phyloP scores from a whole-genome alignment of 2,797 vertebrate genomes.

The Rhyacichthys aspro region DNA sequence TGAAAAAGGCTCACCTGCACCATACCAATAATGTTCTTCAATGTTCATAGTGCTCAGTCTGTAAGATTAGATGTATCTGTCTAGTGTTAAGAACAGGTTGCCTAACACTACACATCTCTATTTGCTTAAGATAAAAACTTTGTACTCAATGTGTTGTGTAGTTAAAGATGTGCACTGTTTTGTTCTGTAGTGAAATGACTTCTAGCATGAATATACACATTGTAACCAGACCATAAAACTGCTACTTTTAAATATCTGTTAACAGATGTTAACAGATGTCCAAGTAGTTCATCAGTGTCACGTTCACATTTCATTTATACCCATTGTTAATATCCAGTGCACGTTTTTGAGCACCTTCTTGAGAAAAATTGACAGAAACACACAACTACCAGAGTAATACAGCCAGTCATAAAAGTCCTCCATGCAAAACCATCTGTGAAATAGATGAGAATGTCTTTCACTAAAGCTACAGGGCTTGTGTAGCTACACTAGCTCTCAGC shows the following conservation, averaged over 20 bases:
- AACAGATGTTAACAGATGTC: conserved; percentile 45
- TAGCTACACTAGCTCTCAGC: conserved; percentile 16
- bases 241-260: conserved; percentile 59
- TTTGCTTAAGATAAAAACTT: conserved; percentile 12
- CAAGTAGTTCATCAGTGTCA: conserved; percentile 63
- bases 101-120: conserved; percentile 14
- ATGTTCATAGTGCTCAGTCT: neutral
- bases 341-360: conserved; percentile 72
- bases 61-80: conserved; percentile 6
- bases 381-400: conserved; percentile 76
- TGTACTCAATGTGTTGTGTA: neutral
- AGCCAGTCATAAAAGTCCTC: conserved; percentile 47
- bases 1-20: conserved; percentile 38
- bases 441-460: conserved; percentile 52
- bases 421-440: conserved; percentile 58
- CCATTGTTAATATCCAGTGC: conserved; percentile 72
- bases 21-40: neutral
- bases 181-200: conserved; percentile 27
- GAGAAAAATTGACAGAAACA: conserved; percentile 62
- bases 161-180: conserved; percentile 19
- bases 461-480: conserved; percentile 45
- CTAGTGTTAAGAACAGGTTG: conserved; percentile 15
- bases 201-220: conserved; percentile 19
- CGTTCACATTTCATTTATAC: conserved; percentile 67
- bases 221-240: conserved; percentile 4